Evolutionary conservation across 2,797 vertebrate species (phyloP).

Genomic region (Oryzias sinensis): DNA sequence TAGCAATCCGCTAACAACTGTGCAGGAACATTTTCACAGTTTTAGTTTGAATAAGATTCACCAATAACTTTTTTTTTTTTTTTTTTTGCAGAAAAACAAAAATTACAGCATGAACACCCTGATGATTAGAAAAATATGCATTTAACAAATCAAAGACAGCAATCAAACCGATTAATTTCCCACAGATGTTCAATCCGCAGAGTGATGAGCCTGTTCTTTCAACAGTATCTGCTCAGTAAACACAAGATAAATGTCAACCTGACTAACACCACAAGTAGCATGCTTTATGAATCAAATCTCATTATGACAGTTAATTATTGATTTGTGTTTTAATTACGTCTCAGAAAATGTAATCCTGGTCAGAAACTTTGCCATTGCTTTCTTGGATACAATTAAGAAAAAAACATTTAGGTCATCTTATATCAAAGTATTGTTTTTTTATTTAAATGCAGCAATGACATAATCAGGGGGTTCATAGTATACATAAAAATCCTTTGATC

Average conservation of each 20-base stretch:
- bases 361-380: conserved; percentile 4
- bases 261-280: conserved; percentile 40
- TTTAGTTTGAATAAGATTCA: too few species aligned
- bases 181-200: conserved; percentile 64
- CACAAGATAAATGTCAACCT: conserved; percentile 63
- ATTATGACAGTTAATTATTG: conserved; percentile 28
- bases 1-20: too few species aligned
- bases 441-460: conserved; percentile 30
- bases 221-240: conserved; percentile 60
- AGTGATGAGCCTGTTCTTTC: conserved; percentile 50
- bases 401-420: neutral
- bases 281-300: conserved; percentile 34
- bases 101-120: too few species aligned
- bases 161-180: conserved; percentile 53
- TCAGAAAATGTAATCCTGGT: neutral
- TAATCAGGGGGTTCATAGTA: conserved; percentile 29
- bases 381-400: conserved; percentile 10
- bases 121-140: neutral
- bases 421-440: conserved; percentile 2
- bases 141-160: conserved; percentile 11
- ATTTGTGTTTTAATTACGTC: conserved; percentile 19
- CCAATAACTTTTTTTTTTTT: too few species aligned
- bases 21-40: too few species aligned
- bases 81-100: too few species aligned
- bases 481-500: neutral